Evolutionary conservation across 2,888 invertebrate genomes (phyloP).

Genomic region (Cephus pulcher): DNA sequence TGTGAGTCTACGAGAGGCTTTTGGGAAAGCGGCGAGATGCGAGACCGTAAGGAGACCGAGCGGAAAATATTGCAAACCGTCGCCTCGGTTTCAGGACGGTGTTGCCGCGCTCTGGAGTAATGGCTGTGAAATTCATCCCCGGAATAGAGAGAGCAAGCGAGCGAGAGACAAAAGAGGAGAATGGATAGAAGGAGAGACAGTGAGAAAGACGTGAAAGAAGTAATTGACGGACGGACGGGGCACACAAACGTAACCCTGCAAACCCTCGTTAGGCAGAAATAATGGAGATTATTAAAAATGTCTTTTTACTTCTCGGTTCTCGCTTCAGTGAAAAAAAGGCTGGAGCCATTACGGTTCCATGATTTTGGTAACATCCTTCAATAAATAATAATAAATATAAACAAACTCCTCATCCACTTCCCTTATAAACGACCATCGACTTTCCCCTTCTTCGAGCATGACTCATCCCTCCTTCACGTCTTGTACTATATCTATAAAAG

Average conservation of each 20-base stretch:
- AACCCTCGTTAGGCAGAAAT: constrained; percentile 40
- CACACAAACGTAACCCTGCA: constrained; percentile 18
- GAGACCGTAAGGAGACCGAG: neutral
- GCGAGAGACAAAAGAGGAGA: neutral
- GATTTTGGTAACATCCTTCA: constrained; percentile 37
- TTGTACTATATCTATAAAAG: no score
- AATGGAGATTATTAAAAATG: constrained; percentile 38
- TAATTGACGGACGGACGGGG: constrained; percentile 30
- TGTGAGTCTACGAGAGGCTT: no score
- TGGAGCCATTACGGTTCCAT: constrained; percentile 31
- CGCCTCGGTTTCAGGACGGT: constrained; percentile 1
- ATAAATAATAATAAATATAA: constrained; percentile 38
- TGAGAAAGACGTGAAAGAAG: constrained; percentile 18
- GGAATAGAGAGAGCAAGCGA: neutral
- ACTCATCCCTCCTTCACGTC: neutral
- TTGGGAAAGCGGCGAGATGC: no score
- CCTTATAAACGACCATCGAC: neutral
- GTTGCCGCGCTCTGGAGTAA: neutral
- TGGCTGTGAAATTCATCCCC: neutral
- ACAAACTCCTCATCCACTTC: constrained; percentile 13
- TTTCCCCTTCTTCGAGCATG: neutral
- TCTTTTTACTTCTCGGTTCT: neutral
- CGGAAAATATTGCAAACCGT: constrained; percentile 1
- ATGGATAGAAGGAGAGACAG: no score
- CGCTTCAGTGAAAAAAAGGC: neutral